phyloP scores from a whole-genome alignment of 2,888 invertebrate species.

The Amiota communis region DNA sequence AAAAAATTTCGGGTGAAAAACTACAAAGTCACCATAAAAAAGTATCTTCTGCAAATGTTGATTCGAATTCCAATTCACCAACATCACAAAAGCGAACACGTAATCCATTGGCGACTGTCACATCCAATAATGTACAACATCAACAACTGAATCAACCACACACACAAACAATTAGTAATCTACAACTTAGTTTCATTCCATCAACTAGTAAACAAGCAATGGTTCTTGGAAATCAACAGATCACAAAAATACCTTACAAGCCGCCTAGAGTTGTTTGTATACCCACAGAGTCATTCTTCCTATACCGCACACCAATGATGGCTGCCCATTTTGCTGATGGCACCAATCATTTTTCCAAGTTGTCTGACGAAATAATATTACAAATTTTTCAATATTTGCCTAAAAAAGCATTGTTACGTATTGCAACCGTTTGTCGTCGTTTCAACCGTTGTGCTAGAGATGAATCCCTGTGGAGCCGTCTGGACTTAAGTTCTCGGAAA shows the following conservation, averaged over 20 bases:
- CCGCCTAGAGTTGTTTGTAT: constrained; percentile 39
- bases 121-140: constrained; percentile 62
- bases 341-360: constrained; percentile 79
- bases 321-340: constrained; percentile 57
- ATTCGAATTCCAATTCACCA: constrained; percentile 54
- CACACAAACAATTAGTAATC: background rate
- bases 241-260: constrained; percentile 21
- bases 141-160: background rate
- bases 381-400: constrained; percentile 88
- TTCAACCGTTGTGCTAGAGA: constrained; percentile 87
- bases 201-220: constrained; percentile 67
- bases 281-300: constrained; percentile 69
- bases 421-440: constrained; percentile 83
- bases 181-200: constrained; percentile 51
- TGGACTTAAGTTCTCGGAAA: constrained; percentile 84
- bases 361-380: constrained; percentile 90
- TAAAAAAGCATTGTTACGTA: constrained; percentile 81
- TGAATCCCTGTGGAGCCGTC: constrained; percentile 88
- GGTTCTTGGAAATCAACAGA: constrained; percentile 33
- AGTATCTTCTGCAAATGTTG: constrained; percentile 56
- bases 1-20: constrained; percentile 46
- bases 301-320: constrained; percentile 66
- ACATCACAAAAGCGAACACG: constrained; percentile 59
- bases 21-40: constrained; percentile 59
- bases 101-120: constrained; percentile 70